Evolutionary conservation across 2,113 vertebrate species (phyloP).

Genomic region (Felis catus): DNA sequence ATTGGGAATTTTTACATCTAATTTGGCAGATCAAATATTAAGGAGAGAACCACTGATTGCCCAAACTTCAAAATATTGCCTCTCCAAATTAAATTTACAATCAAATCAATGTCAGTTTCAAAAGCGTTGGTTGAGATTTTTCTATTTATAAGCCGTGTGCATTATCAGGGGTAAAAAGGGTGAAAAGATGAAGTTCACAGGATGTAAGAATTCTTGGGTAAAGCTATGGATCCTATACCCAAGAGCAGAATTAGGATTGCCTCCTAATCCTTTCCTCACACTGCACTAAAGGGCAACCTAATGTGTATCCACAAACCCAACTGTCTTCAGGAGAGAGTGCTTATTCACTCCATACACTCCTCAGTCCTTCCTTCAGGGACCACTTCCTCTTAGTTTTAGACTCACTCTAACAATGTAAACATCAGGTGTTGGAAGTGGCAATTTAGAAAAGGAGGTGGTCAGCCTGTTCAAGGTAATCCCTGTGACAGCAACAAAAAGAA

Average conservation of each 20-base stretch:
- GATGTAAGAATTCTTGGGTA: neutral
- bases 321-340: neutral
- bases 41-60: neutral
- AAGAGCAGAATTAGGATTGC: neutral
- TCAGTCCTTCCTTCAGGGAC: neutral
- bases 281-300: neutral
- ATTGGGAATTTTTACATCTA: neutral
- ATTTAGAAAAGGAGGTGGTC: conserved; percentile 31
- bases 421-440: neutral
- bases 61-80: neutral
- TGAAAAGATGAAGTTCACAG: neutral
- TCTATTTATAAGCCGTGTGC: neutral
- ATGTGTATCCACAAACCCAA: neutral
- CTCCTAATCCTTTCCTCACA: neutral
- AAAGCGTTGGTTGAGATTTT: conserved; percentile 9
- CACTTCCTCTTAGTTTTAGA: conserved; percentile 43
- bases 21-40: neutral
- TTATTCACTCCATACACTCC: neutral
- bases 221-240: neutral
- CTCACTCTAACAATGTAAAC: neutral
- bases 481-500: neutral
- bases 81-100: conserved; percentile 21
- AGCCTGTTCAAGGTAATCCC: neutral
- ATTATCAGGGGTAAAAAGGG: neutral
- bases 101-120: neutral